phyloP scores from a whole-genome alignment of 2,888 invertebrate species.

The Eudasyphora cyanicolor region DNA sequence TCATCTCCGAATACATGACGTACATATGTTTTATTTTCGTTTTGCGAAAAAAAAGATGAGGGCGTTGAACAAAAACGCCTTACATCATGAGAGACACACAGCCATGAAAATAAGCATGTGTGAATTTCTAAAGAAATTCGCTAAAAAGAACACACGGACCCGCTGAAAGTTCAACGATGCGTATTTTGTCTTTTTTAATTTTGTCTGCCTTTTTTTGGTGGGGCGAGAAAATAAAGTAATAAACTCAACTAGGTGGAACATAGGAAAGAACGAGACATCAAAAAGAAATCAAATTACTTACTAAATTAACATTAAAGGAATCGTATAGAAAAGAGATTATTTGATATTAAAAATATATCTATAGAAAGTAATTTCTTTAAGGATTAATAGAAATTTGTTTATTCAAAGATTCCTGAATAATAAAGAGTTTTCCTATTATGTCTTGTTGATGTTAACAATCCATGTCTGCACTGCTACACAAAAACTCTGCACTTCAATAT shows the following conservation, averaged over 20 bases:
- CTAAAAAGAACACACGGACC: constrained; percentile 4
- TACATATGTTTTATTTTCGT: constrained; percentile 50
- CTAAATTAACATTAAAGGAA: neutral
- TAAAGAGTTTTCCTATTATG: no score
- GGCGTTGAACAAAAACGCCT: constrained; percentile 51
- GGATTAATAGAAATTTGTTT: no score
- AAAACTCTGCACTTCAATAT: no score
- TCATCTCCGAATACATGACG: constrained; percentile 56
- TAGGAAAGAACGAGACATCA: neutral
- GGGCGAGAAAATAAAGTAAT: constrained; percentile 22
- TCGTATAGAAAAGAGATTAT: no score
- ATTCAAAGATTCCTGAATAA: no score
- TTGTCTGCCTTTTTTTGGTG: neutral
- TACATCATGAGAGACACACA: neutral
- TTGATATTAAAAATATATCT: neutral
- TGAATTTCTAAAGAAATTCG: constrained; percentile 32
- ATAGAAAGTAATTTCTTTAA: no score
- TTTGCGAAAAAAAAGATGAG: constrained; percentile 36
- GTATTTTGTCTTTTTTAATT: neutral
- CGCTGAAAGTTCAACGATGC: neutral
- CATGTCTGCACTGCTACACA: no score
- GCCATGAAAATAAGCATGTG: constrained; percentile 26
- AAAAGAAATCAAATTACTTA: constrained; percentile 1
- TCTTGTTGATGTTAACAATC: no score
- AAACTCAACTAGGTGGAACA: constrained; percentile 48